phyloP scores from a whole-genome alignment of 2,888 invertebrate genomes.

The Ophioninae sp. region DNA sequence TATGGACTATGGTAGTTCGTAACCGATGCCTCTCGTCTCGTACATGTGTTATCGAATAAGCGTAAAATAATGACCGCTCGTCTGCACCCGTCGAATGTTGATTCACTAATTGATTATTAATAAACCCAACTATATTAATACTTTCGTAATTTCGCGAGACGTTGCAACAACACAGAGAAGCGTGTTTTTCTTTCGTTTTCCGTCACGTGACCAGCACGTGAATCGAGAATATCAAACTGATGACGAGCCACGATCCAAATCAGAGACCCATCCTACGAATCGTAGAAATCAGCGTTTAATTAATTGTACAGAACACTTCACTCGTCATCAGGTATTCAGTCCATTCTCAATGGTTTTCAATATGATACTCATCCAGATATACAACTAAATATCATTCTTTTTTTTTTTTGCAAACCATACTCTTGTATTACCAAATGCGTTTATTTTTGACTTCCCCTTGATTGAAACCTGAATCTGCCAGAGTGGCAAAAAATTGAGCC shows the following conservation, averaged over 20 bases:
- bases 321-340: not conserved
- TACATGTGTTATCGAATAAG: not conserved
- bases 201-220: constrained; percentile 54
- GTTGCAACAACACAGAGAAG: constrained; percentile 1
- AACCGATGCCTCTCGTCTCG: not conserved
- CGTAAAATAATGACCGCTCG: not conserved
- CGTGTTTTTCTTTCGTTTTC: constrained; percentile 20
- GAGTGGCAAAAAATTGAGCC: too few species aligned
- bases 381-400: not conserved
- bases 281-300: constrained; percentile 56
- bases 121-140: not conserved
- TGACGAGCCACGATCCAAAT: constrained; percentile 53
- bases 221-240: constrained; percentile 26
- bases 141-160: not conserved
- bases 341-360: not conserved
- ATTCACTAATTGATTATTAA: too few species aligned
- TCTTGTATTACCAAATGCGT: too few species aligned
- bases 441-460: too few species aligned
- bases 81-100: not conserved
- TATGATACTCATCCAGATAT: not conserved
- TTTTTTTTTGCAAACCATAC: too few species aligned
- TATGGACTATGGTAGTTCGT: not conserved
- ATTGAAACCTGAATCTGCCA: too few species aligned
- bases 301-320: constrained; percentile 22
- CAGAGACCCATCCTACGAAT: constrained; percentile 68